Conservation (phyloP, 2,797 vertebrate species). For the Crax fasciolata region DNA sequence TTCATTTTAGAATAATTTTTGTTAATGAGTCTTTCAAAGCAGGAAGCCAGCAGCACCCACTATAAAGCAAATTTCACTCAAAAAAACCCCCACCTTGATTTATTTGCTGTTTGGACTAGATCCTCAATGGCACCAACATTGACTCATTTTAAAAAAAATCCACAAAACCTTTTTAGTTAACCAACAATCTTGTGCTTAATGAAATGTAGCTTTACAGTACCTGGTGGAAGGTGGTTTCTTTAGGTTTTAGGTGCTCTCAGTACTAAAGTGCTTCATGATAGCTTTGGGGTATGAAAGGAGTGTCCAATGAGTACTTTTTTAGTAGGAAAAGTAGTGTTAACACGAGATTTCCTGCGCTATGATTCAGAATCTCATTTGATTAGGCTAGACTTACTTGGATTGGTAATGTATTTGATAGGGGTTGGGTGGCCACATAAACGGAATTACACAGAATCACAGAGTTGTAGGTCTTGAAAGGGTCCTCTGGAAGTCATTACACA, state of each 20-base stretch:
- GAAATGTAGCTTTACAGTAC: not conserved
- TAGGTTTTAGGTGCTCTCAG: not conserved
- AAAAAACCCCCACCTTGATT: not conserved
- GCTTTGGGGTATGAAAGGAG: not conserved
- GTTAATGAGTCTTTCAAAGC: not conserved
- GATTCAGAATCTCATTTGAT: not conserved
- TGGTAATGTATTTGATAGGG: not conserved
- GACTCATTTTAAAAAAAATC: not conserved
- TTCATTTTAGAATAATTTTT: not conserved
- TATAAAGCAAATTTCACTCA: not conserved
- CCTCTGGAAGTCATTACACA: not conserved
- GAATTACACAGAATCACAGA: not conserved
- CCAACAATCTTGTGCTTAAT: not conserved
- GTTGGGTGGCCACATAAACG: not conserved
- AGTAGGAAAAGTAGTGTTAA: not conserved
- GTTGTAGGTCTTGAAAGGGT: not conserved
- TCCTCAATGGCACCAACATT: not conserved
- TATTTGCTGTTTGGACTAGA: not conserved
- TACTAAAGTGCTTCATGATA: not conserved
- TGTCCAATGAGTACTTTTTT: not conserved
- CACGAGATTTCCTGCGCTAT: not conserved
- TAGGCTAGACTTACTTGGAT: not conserved
- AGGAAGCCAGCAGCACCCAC: not conserved
- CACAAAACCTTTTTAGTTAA: not conserved
- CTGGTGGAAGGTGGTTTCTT: not conserved